Evolutionary conservation across 2,113 vertebrate species (phyloP), one percentile per base, ranked within the genome.

Genomic region (Melanerpes formicivorus): DNA sequence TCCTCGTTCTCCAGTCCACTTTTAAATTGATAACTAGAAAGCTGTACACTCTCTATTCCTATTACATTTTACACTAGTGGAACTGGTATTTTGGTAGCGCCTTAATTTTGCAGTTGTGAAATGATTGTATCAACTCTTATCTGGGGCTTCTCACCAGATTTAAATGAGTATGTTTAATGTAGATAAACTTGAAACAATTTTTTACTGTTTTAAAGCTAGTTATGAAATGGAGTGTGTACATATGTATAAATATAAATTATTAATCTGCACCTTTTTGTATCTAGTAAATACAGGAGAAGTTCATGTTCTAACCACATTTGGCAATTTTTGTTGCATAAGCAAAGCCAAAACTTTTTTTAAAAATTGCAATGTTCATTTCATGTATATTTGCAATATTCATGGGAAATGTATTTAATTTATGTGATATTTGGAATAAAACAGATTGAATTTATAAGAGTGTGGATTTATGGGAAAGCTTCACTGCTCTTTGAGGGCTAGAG

Each of bases 91-190:
- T 96, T 87, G 78, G 94, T 96, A 97, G 95, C 93, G 94, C 95
- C 93, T 96, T 96, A 93, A 96, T 97, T 95, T 97, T 96, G 92
- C 96, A 93, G 89, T 94, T 95, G 95, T 97, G 95, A 95, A 96
- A 95, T 97, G 93, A 97, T 96, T 97, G 96, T 97, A 96, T 95
- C 95, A 97, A 97, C 94, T 94, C 93, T 96, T 95, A 95, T 97
- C 92, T 97, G 96, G 83, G 69, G 66, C 93, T 93, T 92, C 88
- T 98, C 93, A 97, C 92, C 93, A 96, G 93, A 93, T 94, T 88
- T 94, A 90, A 97, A 95, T 7, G 90, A 97, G 85, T 95, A 92
- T 95, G 92, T 96, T 97, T 85, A 48, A 86, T 95, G 91, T 97
- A 97, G 91, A 96, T 97, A 93, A 97, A 97, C 87, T 96, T 94